phyloP scores from a whole-genome alignment of 2,113 vertebrate species.

The Synchiropus splendidus region DNA sequence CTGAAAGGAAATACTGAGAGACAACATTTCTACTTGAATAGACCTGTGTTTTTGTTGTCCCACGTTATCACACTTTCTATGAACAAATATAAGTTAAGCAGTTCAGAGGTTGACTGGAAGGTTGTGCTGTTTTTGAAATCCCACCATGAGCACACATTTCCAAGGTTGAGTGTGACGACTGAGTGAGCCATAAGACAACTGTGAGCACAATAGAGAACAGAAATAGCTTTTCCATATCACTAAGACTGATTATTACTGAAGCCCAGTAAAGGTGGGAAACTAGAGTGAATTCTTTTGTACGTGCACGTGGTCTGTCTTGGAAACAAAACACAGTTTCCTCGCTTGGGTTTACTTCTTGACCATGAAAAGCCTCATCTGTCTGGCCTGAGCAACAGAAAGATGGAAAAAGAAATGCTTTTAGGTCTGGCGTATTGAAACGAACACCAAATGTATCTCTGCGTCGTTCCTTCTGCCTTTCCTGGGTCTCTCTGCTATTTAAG shows the following conservation, averaged over 20 bases:
- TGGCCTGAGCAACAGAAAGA: conserved; percentile 45
- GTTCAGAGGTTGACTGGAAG: too few relatives aligned
- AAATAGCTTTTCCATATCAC: too few relatives aligned
- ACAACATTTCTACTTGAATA: too few relatives aligned
- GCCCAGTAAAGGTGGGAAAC: conserved; percentile 11
- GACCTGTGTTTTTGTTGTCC: too few relatives aligned
- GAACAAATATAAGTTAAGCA: too few relatives aligned
- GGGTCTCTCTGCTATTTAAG: conserved; percentile 75
- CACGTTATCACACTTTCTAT: too few relatives aligned
- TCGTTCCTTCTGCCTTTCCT: conserved; percentile 58
- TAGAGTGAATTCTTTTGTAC: conserved; percentile 15
- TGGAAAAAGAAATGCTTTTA: conserved; percentile 38
- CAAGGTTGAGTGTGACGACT: too few relatives aligned
- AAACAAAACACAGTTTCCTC: conserved; percentile 19
- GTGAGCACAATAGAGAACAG: too few relatives aligned
- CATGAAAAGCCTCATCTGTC: conserved; percentile 37
- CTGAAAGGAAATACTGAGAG: too few relatives aligned
- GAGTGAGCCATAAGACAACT: too few relatives aligned
- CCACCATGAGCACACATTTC: too few relatives aligned
- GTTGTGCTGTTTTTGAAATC: too few relatives aligned
- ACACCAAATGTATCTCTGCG: conserved; percentile 62
- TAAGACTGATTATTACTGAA: conserved; percentile 13
- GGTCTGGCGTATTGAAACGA: conserved; percentile 50
- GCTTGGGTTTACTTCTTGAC: conserved; percentile 39
- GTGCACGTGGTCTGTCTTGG: conserved; percentile 21